These are phyloP conservation scores for Chlorodrepanis virens DNA, from an alignment of 2,113 vertebrate species.

Conservation along the genomic window DNA sequence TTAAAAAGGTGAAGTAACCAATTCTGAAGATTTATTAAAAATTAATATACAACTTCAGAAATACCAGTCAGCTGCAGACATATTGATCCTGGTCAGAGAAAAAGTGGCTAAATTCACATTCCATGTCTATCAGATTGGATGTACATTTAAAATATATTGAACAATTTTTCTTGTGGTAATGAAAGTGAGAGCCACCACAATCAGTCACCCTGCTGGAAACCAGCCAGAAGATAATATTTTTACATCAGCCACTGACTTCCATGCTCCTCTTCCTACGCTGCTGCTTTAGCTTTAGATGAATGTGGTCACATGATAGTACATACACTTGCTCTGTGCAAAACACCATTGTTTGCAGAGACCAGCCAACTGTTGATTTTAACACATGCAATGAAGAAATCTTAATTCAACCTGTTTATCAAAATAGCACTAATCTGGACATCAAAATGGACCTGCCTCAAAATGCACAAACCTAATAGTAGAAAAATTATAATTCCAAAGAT, in stretches of 20 bases:
- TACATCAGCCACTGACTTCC: background rate
- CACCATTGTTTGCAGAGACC: background rate
- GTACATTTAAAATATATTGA: background rate
- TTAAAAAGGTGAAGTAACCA: background rate
- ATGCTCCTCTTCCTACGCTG: background rate
- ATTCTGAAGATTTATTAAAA: background rate
- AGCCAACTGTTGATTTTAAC: background rate
- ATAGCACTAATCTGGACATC: background rate
- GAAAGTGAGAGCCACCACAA: background rate
- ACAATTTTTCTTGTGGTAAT: background rate
- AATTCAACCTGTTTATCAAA: background rate
- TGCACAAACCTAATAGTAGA: background rate
- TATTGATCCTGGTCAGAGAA: background rate
- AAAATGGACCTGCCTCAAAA: background rate
- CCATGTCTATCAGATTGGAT: background rate
- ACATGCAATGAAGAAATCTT: background rate
- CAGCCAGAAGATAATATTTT: constrained; percentile 9
- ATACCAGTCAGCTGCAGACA: background rate
- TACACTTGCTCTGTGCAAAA: background rate
- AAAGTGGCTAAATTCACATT: background rate
- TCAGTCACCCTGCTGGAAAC: background rate
- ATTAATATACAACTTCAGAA: background rate
- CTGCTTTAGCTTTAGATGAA: background rate
- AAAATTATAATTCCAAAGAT: background rate
- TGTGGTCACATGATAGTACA: background rate